A percentile compares a stretch with the other conserved stretches of the same genome.
Conservation (phyloP, 53 echinoderm and acorn worm species). For the Mesocentrotus franciscanus region DNA sequence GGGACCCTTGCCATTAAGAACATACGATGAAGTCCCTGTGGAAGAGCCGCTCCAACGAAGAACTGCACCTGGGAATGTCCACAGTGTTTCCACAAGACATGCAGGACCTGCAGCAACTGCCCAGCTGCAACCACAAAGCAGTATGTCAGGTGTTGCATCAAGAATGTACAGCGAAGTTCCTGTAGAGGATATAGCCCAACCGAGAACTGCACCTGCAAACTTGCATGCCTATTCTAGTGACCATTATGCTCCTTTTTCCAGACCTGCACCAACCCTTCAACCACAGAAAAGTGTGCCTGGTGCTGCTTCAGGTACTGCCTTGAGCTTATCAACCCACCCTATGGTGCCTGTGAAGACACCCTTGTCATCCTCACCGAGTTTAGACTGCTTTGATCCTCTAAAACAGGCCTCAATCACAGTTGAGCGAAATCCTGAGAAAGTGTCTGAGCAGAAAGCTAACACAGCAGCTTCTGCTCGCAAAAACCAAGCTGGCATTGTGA, state of each 20-base stretch:
- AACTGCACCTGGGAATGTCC: background rate
- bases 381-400: conserved; percentile 82
- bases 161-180: conserved; percentile 40
- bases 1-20: conserved; percentile 45
- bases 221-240: background rate
- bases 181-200: background rate
- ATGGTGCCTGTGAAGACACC: conserved; percentile 37
- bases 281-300: background rate
- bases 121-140: background rate
- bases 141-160: background rate
- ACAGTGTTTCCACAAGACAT: background rate
- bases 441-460: conserved; percentile 11
- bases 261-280: background rate
- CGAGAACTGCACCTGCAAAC: conserved; percentile 17
- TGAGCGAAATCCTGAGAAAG: background rate
- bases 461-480: background rate
- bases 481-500: conserved; percentile 15
- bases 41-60: conserved; percentile 19
- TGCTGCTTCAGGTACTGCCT: background rate
- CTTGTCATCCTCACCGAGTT: conserved; percentile 56
- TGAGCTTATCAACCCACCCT: background rate
- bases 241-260: background rate
- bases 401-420: conserved; percentile 31
- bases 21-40: conserved; percentile 57
- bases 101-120: conserved; percentile 11